Evolutionary conservation across 2,797 vertebrate genomes (phyloP).

Genomic region (Gymnoscopelus braueri): DNA sequence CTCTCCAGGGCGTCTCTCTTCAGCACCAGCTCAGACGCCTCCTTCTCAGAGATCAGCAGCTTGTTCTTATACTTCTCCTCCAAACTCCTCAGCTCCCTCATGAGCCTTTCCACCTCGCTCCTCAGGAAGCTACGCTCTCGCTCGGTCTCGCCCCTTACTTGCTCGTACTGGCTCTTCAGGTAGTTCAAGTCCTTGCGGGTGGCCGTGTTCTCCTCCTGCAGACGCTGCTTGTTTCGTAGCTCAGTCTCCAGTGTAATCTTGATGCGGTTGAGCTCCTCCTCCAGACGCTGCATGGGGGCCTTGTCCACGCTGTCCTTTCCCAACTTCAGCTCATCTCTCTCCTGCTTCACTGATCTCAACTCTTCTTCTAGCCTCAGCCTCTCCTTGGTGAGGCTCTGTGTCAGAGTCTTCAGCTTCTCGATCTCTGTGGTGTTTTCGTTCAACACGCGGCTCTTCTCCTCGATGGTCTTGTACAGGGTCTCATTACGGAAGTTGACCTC

Average conservation of each 20-base stretch:
- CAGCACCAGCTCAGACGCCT: slow-evolving; percentile 82
- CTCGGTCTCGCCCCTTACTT: no score
- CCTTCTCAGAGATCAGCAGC: slow-evolving; percentile 83
- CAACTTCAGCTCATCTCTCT: slow-evolving; percentile 90
- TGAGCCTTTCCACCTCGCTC: slow-evolving; percentile 89
- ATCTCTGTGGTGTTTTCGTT: slow-evolving; percentile 91
- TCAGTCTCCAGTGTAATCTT: no score
- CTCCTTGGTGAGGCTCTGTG: slow-evolving; percentile 94
- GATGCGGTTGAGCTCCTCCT: no score
- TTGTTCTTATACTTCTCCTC: slow-evolving; percentile 89
- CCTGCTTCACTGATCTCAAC: slow-evolving; percentile 84
- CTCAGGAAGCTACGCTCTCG: no score
- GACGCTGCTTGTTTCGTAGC: no score
- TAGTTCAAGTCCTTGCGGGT: no score
- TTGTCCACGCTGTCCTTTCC: no score
- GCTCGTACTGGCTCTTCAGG: no score
- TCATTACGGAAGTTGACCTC: slow-evolving; percentile 91
- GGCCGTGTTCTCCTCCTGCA: no score
- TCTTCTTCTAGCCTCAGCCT: slow-evolving; percentile 92
- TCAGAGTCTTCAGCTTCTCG: slow-evolving; percentile 90
- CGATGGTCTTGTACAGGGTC: slow-evolving; percentile 91
- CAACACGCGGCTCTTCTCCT: slow-evolving; percentile 91
- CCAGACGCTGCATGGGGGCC: no score
- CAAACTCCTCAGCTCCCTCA: slow-evolving; percentile 87
- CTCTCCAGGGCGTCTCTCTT: slow-evolving; percentile 85